A percentile compares a stretch with the other conserved stretches of the same genome.
phyloP scores from a whole-genome alignment of 2,797 vertebrate species.

The Sebastes nivosus region DNA sequence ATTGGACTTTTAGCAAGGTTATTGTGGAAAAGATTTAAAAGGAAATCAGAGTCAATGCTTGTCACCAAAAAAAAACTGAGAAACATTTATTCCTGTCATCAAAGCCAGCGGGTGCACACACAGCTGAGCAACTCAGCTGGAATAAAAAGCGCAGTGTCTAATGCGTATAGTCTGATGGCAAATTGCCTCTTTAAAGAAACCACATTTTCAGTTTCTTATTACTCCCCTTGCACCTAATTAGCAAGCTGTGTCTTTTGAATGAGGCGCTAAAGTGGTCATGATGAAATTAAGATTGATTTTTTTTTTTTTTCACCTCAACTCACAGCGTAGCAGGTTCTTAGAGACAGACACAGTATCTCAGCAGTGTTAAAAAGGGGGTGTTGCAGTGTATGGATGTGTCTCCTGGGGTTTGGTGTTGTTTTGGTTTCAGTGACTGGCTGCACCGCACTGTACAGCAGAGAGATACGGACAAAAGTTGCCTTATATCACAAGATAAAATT shows the following conservation, averaged over 20 bases:
- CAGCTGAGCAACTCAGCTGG: neutral
- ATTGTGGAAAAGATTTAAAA: neutral
- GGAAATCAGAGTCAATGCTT: neutral
- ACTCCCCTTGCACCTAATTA: conserved; percentile 4
- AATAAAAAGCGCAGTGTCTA: conserved; percentile 7
- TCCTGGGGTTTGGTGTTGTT: conserved; percentile 24
- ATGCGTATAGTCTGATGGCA: neutral
- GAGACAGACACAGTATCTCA: neutral
- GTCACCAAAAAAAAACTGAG: neutral
- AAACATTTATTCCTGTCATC: neutral
- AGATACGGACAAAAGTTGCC: neutral
- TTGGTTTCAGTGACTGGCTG: conserved; percentile 13
- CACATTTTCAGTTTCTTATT: conserved; percentile 2
- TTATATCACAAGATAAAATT: neutral
- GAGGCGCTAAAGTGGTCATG: conserved; percentile 4
- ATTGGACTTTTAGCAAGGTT: neutral
- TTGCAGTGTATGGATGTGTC: conserved; percentile 20
- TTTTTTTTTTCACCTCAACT: neutral
- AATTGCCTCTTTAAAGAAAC: neutral
- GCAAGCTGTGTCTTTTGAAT: conserved; percentile 6
- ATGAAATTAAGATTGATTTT: conserved; percentile 46
- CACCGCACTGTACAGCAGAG: neutral
- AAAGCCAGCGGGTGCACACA: neutral
- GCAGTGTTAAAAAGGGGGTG: conserved; percentile 10
- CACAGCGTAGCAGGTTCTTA: neutral